A percentile compares a stretch with the other conserved stretches of the same genome.
phyloP scores from a whole-genome alignment of 2,113 vertebrate genomes.

The Tragulus kanchil region DNA sequence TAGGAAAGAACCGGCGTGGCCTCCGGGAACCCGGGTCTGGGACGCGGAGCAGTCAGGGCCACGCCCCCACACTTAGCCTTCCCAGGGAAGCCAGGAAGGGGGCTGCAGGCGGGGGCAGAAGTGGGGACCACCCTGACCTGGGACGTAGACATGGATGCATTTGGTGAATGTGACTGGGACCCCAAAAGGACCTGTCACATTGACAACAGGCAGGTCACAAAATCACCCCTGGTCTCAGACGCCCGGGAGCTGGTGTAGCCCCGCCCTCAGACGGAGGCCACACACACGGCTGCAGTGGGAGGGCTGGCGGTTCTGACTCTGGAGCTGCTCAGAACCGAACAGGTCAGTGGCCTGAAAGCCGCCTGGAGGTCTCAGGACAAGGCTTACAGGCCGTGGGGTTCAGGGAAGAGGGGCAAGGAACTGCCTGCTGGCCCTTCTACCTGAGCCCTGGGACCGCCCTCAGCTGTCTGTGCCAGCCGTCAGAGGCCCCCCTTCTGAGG shows the following conservation, averaged over 20 bases:
- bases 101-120: neutral
- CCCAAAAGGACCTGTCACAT: neutral
- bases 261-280: neutral
- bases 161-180: neutral
- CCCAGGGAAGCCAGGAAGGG: neutral
- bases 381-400: neutral
- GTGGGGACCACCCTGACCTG: neutral
- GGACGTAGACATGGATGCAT: neutral
- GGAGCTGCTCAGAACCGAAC: neutral
- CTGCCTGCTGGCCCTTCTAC: neutral
- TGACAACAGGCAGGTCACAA: neutral
- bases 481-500: fast-evolving
- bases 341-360: neutral
- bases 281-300: neutral
- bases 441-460: neutral
- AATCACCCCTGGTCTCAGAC: neutral
- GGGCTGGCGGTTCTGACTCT: neutral
- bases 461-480: neutral
- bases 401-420: neutral
- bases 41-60: neutral
- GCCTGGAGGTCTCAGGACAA: neutral
- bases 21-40: neutral
- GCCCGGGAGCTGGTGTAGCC: neutral
- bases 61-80: neutral
- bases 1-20: neutral